phyloP scores from a whole-genome alignment of 1,140 invertebrate genomes.

The Orchesella cincta region DNA sequence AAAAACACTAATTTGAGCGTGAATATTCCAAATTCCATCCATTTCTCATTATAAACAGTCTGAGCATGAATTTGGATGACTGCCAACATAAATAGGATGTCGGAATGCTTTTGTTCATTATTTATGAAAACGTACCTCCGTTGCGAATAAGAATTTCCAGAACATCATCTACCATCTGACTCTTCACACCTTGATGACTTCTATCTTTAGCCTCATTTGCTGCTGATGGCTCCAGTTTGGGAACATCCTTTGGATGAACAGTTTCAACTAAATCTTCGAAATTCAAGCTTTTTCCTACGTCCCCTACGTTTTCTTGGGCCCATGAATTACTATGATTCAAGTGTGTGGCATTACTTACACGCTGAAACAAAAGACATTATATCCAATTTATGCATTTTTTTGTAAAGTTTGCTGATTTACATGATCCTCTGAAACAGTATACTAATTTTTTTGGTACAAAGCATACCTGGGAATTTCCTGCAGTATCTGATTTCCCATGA shows the following conservation, averaged over 20 bases:
- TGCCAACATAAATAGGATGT: not conserved
- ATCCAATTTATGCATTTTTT: too few relatives aligned
- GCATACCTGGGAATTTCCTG: too few relatives aligned
- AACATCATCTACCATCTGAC: slow-evolving; percentile 90
- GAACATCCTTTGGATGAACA: not conserved
- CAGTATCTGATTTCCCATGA: too few relatives aligned
- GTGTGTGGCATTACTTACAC: too few relatives aligned
- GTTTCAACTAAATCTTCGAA: slow-evolving; percentile 1
- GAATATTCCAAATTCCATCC: too few relatives aligned
- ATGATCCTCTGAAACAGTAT: too few relatives aligned
- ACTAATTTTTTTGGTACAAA: too few relatives aligned
- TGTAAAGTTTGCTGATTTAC: too few relatives aligned
- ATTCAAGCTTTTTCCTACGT: not conserved
- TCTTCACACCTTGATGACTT: slow-evolving; percentile 71
- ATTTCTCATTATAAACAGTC: too few relatives aligned
- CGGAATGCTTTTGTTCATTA: slow-evolving; percentile 15
- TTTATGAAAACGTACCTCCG: slow-evolving; percentile 61
- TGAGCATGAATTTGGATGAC: not conserved
- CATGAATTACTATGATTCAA: too few relatives aligned
- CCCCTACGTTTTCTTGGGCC: too few relatives aligned
- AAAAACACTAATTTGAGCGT: not conserved
- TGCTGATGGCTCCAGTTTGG: not conserved
- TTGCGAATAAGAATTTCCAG: slow-evolving; percentile 93
- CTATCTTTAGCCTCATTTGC: not conserved
- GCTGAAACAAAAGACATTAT: too few relatives aligned